phyloP scores from a whole-genome alignment of 1,140 invertebrate genomes.

The Zaprionus vittiger region DNA sequence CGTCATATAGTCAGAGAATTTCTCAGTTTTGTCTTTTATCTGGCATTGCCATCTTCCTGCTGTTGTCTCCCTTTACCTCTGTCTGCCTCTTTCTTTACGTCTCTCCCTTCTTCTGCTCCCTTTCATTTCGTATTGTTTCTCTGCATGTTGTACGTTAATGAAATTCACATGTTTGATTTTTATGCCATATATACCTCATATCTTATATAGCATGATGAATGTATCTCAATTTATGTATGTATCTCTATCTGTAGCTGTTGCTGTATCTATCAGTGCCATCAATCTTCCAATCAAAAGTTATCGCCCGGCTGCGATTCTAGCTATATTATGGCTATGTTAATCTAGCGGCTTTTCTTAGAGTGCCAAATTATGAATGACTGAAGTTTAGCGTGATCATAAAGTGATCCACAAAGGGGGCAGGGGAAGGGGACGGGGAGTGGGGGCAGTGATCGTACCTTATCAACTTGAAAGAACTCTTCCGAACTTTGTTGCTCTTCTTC shows the following conservation, averaged over 20 bases:
- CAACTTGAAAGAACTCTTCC: neutral
- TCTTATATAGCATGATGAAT: conserved; percentile 60
- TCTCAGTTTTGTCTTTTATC: conserved; percentile 53
- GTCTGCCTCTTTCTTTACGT: neutral
- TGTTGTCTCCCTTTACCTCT: too few species aligned
- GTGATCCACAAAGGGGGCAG: neutral
- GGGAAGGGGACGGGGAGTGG: neutral
- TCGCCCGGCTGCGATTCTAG: conserved; percentile 8
- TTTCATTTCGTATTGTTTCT: conserved; percentile 33
- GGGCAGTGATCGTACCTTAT: conserved; percentile 8
- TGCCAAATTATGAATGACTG: conserved; percentile 35
- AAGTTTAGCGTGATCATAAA: conserved; percentile 41
- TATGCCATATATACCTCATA: conserved; percentile 43
- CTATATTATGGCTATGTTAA: conserved; percentile 51
- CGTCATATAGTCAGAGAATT: conserved; percentile 39
- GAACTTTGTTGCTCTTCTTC: neutral
- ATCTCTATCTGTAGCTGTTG: conserved; percentile 8
- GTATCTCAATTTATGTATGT: conserved; percentile 45
- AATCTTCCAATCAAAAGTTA: conserved; percentile 53
- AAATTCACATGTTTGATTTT: conserved; percentile 73
- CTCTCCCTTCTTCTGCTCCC: neutral
- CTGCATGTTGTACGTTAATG: conserved; percentile 66
- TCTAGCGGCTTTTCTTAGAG: conserved; percentile 22
- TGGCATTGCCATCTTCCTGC: conserved; percentile 59
- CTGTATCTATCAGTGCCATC: conserved; percentile 27